phyloP scores from a whole-genome alignment of 1,140 invertebrate genomes.

The Hormaphis cornu region DNA sequence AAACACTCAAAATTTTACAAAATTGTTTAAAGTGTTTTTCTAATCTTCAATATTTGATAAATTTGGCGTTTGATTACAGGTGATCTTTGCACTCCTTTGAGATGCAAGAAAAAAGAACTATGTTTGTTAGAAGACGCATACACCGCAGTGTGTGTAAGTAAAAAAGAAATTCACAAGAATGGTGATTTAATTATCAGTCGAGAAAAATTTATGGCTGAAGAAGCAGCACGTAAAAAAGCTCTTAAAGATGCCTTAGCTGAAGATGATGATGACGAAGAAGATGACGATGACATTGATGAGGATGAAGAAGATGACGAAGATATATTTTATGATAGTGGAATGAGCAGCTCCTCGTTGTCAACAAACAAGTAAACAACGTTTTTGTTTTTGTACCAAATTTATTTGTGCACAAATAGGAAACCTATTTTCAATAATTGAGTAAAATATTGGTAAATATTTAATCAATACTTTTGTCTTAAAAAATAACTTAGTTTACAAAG shows the following conservation, averaged over 20 bases:
- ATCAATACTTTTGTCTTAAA: too few species aligned
- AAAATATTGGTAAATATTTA: too few species aligned
- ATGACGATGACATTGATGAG: slow-evolving; percentile 50
- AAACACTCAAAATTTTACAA: too few species aligned
- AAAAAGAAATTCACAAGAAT: slow-evolving; percentile 72
- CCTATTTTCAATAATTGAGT: too few species aligned
- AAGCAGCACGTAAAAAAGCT: slow-evolving; percentile 41
- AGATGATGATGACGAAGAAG: slow-evolving; percentile 59
- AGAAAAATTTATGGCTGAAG: slow-evolving; percentile 49
- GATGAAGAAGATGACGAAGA: slow-evolving; percentile 36
- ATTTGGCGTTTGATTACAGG: slow-evolving; percentile 56
- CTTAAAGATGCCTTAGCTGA: slow-evolving; percentile 46
- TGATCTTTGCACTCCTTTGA: slow-evolving; percentile 72
- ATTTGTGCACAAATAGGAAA: too few species aligned
- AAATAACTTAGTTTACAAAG: too few species aligned
- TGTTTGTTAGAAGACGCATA: slow-evolving; percentile 75
- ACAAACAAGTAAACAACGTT: slow-evolving; percentile 14
- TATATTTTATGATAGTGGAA: slow-evolving; percentile 34
- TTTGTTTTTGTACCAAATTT: neutral
- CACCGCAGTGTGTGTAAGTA: slow-evolving; percentile 77
- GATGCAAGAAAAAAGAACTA: slow-evolving; percentile 78
- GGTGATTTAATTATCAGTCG: slow-evolving; percentile 49
- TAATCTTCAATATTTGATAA: too few species aligned
- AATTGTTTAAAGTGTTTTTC: too few species aligned
- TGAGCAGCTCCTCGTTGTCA: slow-evolving; percentile 34